Evolutionary conservation across 2,797 vertebrate species (phyloP), one percentile per base, ranked within the genome.

Genomic region (Eurystomus glaucurus): DNA sequence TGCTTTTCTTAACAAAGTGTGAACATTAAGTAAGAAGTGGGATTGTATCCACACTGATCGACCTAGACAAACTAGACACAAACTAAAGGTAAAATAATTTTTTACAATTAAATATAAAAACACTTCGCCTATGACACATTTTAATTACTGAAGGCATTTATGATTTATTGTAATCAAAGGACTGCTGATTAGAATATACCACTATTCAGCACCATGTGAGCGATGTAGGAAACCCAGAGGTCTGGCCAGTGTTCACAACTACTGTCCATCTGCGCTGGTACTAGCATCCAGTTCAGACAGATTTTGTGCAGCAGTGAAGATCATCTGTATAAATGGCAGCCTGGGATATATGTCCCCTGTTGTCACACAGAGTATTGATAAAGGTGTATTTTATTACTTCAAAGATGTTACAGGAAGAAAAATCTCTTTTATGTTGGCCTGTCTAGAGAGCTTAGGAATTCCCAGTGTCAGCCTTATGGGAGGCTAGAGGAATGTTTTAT

Each of bases 401-500:
- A 62, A 17, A 85, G 37, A 14, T 45, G 15, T 52, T 72, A 46
- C 9, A n/a, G 37, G 14, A 74, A 84, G 18, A 45, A 86, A 66
- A 88, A n/a, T 29, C 17, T 22, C 22, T 82, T 95, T 70, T 58
- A 70, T 31, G 12, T 7, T 61, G 10, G 2, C 25, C 77, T 74
- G 25, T 51, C 81, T 64, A 41, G 23, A 79, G 21, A 87, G 7
- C 15, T 79, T 54, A 50, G 65, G 69, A 88, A 94, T 90, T 90
- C 74, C 76, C 39, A 76, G 5, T 35, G 14, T 78, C 62, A 58
- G 50, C 17, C 28, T 81, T 94, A 65, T 12, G 84, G 78, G 62
- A 79, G 75, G 21, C 31, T 71, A 57, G 48, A 55, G 50, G 45
- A 85, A 88, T 78, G 39, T 69, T 86, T 96, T 93, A 88, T 89